Evolutionary conservation across 2,888 invertebrate species (phyloP), one percentile per base, ranked within the genome.

Genomic region (Metallyticus violacea): DNA sequence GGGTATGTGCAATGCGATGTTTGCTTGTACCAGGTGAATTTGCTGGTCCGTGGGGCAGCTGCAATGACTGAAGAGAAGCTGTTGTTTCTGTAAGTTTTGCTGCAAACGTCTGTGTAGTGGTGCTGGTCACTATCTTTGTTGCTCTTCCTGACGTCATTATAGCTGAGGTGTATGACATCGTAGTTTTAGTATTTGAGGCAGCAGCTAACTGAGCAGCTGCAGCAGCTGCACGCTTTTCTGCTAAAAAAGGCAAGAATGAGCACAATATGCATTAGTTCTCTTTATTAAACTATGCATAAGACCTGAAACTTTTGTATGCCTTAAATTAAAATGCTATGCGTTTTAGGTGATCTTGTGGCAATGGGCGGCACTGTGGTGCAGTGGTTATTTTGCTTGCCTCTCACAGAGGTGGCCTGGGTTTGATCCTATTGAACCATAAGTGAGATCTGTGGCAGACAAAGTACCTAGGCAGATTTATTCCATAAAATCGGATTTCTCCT

Each of bases 41-140:
- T 76, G 85, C 77, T n/a, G 89, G 87, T 87, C 81, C 84, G 15
- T 86, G 83, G 7, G 87, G 86, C 4, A 87, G 83, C 83, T 89
- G 89, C 85, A 91, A 89, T 87, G 91, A 89, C 85, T 89, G 89
- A 84, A 91, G 89, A 87, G 91, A 89, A 88, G 91, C 90, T 89
- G 92, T 92, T 89, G 92, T 91, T 92, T 95, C 94, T 7, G 95
- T 94, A 86, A 96, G 93, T 91, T 96, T 96, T 86, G 96, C 96
- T 26, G 96, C 96, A 92, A 96, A 96, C 1, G 96, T 95, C 92
- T 95, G 95, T 82, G 94, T 93, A n/a, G 94, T 93, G 85, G 93
- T 93, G 89, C 94, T 93, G 86, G 93, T 88, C 22, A 88, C 88
- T 25, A 92, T 90, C 88, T 92, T 91, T 77, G 91, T 90, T 77